Evolutionary conservation across 1,140 invertebrate species (phyloP), one percentile per base, ranked within the genome.

Genomic region (Geopemphigus sp.): DNA sequence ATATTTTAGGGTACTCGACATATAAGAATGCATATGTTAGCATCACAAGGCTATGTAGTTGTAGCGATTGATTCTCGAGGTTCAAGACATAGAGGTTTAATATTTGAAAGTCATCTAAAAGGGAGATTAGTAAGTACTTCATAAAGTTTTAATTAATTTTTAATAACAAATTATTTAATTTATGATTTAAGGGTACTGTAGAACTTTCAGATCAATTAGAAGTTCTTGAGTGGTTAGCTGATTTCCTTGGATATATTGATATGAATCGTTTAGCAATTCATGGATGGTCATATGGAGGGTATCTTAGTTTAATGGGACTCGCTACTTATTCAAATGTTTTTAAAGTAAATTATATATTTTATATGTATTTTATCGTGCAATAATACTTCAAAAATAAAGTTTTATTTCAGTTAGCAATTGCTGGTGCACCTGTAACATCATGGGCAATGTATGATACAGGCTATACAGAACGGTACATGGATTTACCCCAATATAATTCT

Each of bases 401-500:
- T 39, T 80, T 82, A 78, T 85, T 84, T 5, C 81, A 91, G 90
- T 84, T 92, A 26, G 94, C 94, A 24, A 94, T 98, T 81, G 96
- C 97, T 73, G 98, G 97, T 53, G 97, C 97, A 15, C 97, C 98
- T 0, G 98, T 99, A 0, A 97, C 96, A 17, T 94, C 93, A 82
- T 99, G 98, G 98, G 90, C 91, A 81, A 90, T 97, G 63, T 98
- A 95, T 86, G 94, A 95, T 83, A 98, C 96, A 1, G 97, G 95
- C 19, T 99, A 99, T 87, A 99, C 98, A 26, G 95, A 97, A 86
- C 88, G 97, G 56, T 99, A 99, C 86, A 97, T 99, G 95, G 96
- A 95, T 84, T 84, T 95, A 78, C 97, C 98, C 0, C 89, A 92
- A 45, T 87, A 90, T 78, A 96, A 97, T 87, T 87, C 88, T 32